phyloP scores from a whole-genome alignment of 2,888 invertebrate species.

The Pyrrhosoma nymphula region DNA sequence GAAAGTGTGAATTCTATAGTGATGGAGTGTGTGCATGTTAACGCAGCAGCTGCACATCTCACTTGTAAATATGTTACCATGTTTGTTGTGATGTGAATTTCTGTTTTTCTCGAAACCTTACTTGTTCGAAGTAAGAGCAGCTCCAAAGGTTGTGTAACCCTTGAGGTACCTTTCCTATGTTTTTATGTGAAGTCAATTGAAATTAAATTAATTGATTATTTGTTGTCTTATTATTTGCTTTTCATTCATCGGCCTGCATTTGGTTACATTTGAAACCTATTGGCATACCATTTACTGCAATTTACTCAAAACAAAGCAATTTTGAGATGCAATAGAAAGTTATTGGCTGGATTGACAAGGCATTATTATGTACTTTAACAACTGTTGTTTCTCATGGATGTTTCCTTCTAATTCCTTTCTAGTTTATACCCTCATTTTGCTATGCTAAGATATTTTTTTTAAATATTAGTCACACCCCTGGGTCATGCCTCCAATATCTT shows the following conservation, averaged over 20 bases:
- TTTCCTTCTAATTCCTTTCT: no score
- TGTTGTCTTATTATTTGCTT: background rate
- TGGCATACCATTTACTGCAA: no score
- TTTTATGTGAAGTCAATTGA: background rate
- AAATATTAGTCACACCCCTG: no score
- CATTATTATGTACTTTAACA: no score
- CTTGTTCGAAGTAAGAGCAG: background rate
- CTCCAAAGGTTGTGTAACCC: background rate
- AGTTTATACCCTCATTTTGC: no score
- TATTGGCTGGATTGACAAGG: no score
- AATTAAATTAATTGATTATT: slow-evolving; percentile 19
- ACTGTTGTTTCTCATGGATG: no score
- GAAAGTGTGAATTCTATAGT: background rate
- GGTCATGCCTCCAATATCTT: no score
- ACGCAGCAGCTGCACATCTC: background rate
- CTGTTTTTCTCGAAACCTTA: background rate
- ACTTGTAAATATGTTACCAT: slow-evolving; percentile 22
- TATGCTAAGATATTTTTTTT: no score
- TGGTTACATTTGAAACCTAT: no score
- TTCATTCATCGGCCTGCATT: background rate
- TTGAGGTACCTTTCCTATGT: background rate
- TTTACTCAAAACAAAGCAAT: no score
- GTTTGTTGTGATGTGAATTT: background rate
- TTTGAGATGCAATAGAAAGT: no score
- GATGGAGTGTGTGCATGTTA: background rate